Evolutionary conservation across 1,140 invertebrate species (phyloP).

Genomic region (Anagrus nilaparvatae): DNA sequence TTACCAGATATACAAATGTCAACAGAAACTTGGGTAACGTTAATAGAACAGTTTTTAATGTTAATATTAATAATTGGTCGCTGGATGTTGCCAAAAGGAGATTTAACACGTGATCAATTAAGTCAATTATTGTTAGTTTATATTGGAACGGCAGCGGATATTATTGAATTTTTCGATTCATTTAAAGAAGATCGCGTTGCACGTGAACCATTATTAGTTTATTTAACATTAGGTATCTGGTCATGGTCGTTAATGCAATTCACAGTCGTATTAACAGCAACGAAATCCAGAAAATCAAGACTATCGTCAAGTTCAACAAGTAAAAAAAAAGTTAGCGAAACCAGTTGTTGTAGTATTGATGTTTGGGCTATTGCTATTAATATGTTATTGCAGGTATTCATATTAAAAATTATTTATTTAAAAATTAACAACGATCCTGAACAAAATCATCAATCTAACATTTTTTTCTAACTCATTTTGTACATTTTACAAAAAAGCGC

Average conservation of each 20-base stretch:
- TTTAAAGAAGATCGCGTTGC: conserved; percentile 80
- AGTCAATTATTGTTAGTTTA: conserved; percentile 83
- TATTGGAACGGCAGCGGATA: conserved; percentile 83
- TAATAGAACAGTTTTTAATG: conserved; percentile 85
- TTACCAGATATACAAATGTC: conserved; percentile 56
- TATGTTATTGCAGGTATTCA: conserved; percentile 52
- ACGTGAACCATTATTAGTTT: conserved; percentile 59
- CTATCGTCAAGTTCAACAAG: conserved; percentile 44
- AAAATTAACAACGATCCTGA: too few relatives aligned
- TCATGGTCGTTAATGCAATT: conserved; percentile 86
- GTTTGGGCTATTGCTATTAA: conserved; percentile 74
- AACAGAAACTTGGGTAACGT: conserved; percentile 70
- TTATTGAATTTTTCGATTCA: conserved; percentile 93
- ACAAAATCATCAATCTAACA: background rate
- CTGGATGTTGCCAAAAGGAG: conserved; percentile 83
- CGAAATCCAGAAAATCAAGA: conserved; percentile 64
- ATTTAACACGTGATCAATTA: conserved; percentile 79
- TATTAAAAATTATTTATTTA: too few relatives aligned
- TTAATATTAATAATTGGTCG: conserved; percentile 76
- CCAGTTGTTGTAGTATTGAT: conserved; percentile 71
- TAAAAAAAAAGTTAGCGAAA: conserved; percentile 42
- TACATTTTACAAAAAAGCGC: background rate
- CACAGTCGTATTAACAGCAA: conserved; percentile 79
- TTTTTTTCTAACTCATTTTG: background rate
- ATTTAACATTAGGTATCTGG: conserved; percentile 73